phyloP scores from a whole-genome alignment of 1,140 invertebrate genomes.

The Acromyrmex heyeri region DNA sequence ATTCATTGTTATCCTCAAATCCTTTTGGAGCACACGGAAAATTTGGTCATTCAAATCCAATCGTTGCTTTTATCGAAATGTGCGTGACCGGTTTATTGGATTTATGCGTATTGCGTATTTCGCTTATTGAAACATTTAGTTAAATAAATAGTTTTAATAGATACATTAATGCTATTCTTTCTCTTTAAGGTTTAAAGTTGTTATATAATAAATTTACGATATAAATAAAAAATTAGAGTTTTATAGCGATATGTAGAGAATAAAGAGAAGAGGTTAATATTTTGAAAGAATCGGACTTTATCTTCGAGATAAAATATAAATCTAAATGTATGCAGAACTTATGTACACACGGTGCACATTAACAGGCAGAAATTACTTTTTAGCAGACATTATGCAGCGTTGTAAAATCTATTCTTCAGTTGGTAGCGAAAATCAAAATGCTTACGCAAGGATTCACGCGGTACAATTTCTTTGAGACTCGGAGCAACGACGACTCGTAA shows the following conservation, averaged over 20 bases:
- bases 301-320: conserved; percentile 3
- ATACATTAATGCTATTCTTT: conserved; percentile 18
- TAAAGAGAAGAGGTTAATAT: background rate
- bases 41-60: conserved; percentile 51
- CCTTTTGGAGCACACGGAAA: conserved; percentile 43
- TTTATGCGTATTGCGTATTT: conserved; percentile 33
- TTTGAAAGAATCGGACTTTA: background rate
- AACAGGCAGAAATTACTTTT: conserved; percentile 16
- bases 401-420: conserved; percentile 57
- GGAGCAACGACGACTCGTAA: conserved; percentile 57
- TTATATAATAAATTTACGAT: background rate
- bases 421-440: conserved; percentile 25
- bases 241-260: background rate
- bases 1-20: conserved; percentile 37
- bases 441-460: conserved; percentile 24
- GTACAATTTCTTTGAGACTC: conserved; percentile 23
- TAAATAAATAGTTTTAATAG: conserved; percentile 30
- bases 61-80: conserved; percentile 29
- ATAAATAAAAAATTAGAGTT: background rate
- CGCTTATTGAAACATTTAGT: conserved; percentile 27
- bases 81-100: conserved; percentile 31
- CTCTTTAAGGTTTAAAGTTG: background rate
- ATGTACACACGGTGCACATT: background rate
- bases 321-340: background rate
- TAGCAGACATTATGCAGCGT: conserved; percentile 22